A percentile compares a stretch with the other conserved stretches of the same genome.
These are phyloP conservation scores for Lithophane socia DNA, from an alignment of 2,888 invertebrate species.

Conservation along the genomic window DNA sequence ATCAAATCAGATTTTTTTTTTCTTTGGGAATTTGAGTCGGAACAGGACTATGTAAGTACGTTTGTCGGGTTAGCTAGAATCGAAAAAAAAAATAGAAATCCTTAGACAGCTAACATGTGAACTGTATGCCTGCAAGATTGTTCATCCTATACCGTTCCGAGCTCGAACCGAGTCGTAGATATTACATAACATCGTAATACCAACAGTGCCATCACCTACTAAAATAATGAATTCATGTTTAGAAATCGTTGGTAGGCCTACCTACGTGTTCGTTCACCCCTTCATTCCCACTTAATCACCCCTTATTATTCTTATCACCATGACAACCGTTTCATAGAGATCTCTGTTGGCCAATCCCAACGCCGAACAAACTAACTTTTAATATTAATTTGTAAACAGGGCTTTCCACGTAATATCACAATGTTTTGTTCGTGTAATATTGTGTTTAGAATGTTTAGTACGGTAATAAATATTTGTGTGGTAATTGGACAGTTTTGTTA, in stretches of 20 bases:
- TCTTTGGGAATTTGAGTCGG: no score
- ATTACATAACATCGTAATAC: not conserved
- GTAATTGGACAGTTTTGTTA: constrained; percentile 31
- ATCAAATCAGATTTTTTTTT: no score
- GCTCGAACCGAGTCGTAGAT: no score
- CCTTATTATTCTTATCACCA: constrained; percentile 22
- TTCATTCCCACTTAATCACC: not conserved
- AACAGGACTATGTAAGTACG: no score
- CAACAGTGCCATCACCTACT: not conserved
- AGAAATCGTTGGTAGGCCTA: not conserved
- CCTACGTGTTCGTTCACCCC: constrained; percentile 5
- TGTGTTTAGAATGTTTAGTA: constrained; percentile 36
- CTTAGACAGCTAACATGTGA: no score
- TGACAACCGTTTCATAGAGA: constrained; percentile 18
- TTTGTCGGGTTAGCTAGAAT: no score
- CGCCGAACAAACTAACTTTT: not conserved
- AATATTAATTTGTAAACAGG: constrained; percentile 10
- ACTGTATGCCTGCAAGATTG: no score
- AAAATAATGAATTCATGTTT: not conserved
- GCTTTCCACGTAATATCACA: constrained; percentile 3
- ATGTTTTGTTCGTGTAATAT: constrained; percentile 20
- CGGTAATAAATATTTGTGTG: constrained; percentile 24
- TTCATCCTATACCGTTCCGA: no score
- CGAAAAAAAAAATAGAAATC: no score
- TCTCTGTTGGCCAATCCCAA: constrained; percentile 21